Conservation (phyloP, 2,888 invertebrate genomes). For the Drosophila siamana region DNA sequence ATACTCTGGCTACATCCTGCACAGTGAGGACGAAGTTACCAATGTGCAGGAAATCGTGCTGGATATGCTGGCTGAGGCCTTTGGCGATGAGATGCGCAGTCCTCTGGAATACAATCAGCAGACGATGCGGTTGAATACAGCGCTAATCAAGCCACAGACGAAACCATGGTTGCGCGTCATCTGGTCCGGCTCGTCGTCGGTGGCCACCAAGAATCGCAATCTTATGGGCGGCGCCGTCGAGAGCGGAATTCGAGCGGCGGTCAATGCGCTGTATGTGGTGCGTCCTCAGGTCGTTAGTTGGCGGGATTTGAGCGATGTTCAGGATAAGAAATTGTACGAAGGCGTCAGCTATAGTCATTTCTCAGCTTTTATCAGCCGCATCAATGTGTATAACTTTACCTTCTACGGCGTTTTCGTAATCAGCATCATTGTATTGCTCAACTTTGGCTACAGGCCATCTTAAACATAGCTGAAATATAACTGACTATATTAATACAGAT, state of each 20-base stretch:
- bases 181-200: slow-evolving; percentile 82
- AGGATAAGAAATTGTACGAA: slow-evolving; percentile 53
- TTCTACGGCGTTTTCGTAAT: slow-evolving; percentile 73
- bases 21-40: slow-evolving; percentile 58
- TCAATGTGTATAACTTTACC: slow-evolving; percentile 83
- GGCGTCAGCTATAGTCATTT: slow-evolving; percentile 31
- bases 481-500: neutral
- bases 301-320: slow-evolving; percentile 80
- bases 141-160: slow-evolving; percentile 67
- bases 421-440: slow-evolving; percentile 66
- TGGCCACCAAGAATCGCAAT: slow-evolving; percentile 81
- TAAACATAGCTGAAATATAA: neutral
- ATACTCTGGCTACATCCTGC: slow-evolving; percentile 76
- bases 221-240: slow-evolving; percentile 84
- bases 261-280: slow-evolving; percentile 77
- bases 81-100: slow-evolving; percentile 77
- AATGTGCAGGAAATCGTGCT: slow-evolving; percentile 60
- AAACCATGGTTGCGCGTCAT: slow-evolving; percentile 83
- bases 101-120: slow-evolving; percentile 67
- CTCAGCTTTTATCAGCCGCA: slow-evolving; percentile 65
- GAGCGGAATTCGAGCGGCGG: slow-evolving; percentile 83
- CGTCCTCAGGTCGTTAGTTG: slow-evolving; percentile 83
- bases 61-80: slow-evolving; percentile 64
- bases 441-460: slow-evolving; percentile 41
- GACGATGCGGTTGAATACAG: slow-evolving; percentile 65